Conservation (phyloP, 2,113 vertebrate genomes). For the Hucho hucho region DNA sequence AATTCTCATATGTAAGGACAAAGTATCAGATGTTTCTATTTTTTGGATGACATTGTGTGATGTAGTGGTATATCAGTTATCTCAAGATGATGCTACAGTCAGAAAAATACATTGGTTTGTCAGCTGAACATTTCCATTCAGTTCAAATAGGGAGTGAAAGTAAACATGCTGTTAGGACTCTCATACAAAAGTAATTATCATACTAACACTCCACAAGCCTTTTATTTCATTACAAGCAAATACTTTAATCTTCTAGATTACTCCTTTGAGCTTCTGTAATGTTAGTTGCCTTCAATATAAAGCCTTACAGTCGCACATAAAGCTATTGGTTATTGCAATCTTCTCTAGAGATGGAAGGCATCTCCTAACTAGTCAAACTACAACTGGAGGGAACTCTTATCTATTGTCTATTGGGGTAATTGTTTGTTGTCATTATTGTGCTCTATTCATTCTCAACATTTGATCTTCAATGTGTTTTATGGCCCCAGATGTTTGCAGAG, state of each 20-base stretch:
- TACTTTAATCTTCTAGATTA: neutral
- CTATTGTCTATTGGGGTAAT: conserved; percentile 34
- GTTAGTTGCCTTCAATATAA: neutral
- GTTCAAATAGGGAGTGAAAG: neutral
- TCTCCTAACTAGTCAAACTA: conserved; percentile 18
- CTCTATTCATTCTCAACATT: conserved; percentile 57
- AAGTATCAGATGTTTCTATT: conserved; percentile 46
- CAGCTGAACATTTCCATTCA: neutral
- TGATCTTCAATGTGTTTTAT: conserved; percentile 55
- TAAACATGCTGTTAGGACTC: neutral
- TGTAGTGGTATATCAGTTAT: conserved; percentile 40
- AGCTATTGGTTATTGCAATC: neutral
- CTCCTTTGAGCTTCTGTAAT: neutral
- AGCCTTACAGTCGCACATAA: neutral
- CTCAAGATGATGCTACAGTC: conserved; percentile 39
- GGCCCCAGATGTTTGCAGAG: conserved; percentile 63
- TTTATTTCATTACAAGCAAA: neutral
- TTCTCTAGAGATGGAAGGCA: neutral
- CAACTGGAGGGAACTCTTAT: conserved; percentile 20
- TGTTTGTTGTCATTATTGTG: neutral
- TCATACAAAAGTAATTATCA: no score
- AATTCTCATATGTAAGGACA: conserved; percentile 45
- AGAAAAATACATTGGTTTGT: conserved; percentile 19
- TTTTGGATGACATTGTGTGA: conserved; percentile 47
- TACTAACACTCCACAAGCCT: neutral